These are phyloP conservation scores for Forbesichthys agassizii DNA, from an alignment of 2,113 vertebrate species.

Conservation along the genomic window DNA sequence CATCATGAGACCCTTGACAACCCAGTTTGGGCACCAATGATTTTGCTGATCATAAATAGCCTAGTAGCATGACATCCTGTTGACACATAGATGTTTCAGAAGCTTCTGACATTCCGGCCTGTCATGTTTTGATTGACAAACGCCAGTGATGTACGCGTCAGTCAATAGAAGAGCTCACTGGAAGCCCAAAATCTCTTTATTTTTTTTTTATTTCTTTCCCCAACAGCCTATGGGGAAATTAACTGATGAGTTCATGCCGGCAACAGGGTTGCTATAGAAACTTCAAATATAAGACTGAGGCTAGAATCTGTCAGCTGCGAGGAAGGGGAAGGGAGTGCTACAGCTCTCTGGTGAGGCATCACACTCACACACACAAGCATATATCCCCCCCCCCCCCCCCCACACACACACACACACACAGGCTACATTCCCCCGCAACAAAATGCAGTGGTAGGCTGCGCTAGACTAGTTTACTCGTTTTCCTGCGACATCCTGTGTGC, in stretches of 20 bases:
- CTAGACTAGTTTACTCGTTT: neutral
- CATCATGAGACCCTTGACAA: neutral
- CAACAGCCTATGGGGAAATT: conserved; percentile 69
- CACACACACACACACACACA: too few relatives aligned
- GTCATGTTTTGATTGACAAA: conserved; percentile 11
- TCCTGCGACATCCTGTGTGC: neutral
- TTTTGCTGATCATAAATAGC: conserved; percentile 12
- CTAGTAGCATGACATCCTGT: neutral
- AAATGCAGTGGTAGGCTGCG: neutral
- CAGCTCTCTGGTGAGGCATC: conserved; percentile 43
- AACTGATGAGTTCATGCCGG: conserved; percentile 65
- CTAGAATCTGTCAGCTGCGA: conserved; percentile 57
- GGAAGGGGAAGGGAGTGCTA: conserved; percentile 30
- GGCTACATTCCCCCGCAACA: neutral
- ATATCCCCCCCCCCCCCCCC: too few relatives aligned
- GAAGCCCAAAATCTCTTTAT: conserved; percentile 28
- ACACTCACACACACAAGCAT: too few relatives aligned
- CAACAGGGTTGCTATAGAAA: conserved; percentile 74
- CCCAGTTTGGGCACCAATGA: neutral
- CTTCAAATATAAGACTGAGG: conserved; percentile 64
- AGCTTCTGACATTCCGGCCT: neutral
- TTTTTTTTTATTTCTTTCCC: conserved; percentile 41
- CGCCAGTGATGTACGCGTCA: conserved; percentile 21
- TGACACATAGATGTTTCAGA: neutral
- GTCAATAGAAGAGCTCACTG: conserved; percentile 24